Evolutionary conservation across 2,888 invertebrate genomes (phyloP).

Genomic region (Drosophila multiciliata): DNA sequence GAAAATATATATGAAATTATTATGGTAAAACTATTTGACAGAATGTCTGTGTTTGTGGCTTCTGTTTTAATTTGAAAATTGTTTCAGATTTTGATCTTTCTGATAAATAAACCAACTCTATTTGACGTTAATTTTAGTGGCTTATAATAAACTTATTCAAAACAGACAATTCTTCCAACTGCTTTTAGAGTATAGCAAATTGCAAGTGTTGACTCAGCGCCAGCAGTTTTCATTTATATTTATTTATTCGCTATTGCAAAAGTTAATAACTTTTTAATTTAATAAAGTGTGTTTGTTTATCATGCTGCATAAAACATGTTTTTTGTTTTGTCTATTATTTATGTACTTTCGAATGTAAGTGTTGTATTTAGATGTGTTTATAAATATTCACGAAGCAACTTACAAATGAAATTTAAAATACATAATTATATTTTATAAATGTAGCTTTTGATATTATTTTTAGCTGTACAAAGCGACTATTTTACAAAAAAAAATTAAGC

Average conservation of each 20-base stretch:
- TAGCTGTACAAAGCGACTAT: not conserved
- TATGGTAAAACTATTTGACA: not conserved
- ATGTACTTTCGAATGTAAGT: not conserved
- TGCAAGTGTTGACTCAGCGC: conserved; percentile 25
- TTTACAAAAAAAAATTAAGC: not conserved
- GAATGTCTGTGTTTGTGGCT: not conserved
- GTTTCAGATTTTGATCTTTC: not conserved
- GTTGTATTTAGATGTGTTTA: not conserved
- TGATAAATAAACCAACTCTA: not conserved
- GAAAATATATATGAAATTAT: not conserved
- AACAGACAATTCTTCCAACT: not conserved
- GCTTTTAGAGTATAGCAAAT: conserved; percentile 14
- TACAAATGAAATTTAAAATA: not conserved
- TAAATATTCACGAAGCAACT: not conserved
- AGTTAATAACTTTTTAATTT: conserved; percentile 12
- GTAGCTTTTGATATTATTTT: not conserved
- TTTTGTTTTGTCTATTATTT: not conserved
- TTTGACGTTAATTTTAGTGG: not conserved
- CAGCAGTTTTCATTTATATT: conserved; percentile 28
- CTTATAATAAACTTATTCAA: not conserved
- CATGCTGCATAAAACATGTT: conserved; percentile 2
- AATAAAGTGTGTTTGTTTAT: conserved; percentile 10
- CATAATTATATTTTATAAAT: not conserved
- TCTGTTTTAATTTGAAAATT: not conserved
- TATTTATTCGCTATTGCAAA: conserved; percentile 28